Evolutionary conservation across 1,140 invertebrate genomes (phyloP).

Genomic region (Berghia stephanieae): DNA sequence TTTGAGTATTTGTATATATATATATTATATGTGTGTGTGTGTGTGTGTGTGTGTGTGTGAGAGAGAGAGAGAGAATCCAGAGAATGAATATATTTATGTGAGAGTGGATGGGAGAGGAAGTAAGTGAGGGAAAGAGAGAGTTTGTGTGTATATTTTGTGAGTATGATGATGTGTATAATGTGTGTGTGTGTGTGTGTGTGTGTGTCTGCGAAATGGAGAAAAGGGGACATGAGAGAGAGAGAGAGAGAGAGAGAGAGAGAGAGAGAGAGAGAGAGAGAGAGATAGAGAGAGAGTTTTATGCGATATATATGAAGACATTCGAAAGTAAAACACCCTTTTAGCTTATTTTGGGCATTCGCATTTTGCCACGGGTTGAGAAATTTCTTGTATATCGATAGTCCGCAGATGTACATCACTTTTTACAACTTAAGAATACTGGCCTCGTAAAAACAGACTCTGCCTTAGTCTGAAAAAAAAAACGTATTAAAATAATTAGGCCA

Average conservation of each 20-base stretch:
- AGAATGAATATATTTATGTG: background rate
- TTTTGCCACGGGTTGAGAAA: background rate
- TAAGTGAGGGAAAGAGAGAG: background rate
- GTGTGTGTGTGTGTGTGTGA: background rate
- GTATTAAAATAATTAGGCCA: no score
- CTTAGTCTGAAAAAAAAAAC: background rate
- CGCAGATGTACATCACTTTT: background rate
- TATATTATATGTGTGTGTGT: background rate
- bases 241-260: constrained; percentile 13
- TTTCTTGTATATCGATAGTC: background rate
- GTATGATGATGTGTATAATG: background rate
- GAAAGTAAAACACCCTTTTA: background rate
- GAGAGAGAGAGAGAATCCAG: background rate
- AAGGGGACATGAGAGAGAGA: background rate
- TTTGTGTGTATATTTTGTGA: constrained; percentile 4
- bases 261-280: constrained; percentile 15
- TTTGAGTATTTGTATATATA: background rate
- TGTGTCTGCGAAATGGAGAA: background rate
- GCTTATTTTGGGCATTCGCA: background rate
- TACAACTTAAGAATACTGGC: background rate
- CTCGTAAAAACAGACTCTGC: background rate
- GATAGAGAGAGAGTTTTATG: constrained; percentile 10
- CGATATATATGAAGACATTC: background rate
- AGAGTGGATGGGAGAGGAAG: background rate
- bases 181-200: constrained; percentile 21